A percentile compares a stretch with the other conserved stretches of the same genome.
Conservation (phyloP, 1,140 invertebrate genomes). For the Drosophila mayri region DNA sequence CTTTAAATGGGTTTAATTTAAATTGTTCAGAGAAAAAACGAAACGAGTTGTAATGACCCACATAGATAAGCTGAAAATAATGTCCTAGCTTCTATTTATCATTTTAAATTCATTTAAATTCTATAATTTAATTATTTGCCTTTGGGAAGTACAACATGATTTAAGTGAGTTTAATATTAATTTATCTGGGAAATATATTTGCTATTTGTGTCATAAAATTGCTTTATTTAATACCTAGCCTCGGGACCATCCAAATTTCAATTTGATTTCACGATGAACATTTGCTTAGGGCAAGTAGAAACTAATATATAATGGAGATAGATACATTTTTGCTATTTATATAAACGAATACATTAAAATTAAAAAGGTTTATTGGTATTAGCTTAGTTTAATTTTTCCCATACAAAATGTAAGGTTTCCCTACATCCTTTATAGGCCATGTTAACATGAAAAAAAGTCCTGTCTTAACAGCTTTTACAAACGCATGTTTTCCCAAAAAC, state of each 20-base stretch:
- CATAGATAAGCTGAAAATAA: constrained; percentile 11
- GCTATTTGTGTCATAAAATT: neutral
- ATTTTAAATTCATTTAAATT: constrained; percentile 6
- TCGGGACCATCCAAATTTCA: neutral
- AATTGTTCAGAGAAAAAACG: neutral
- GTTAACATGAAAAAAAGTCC: constrained; percentile 7
- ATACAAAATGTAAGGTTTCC: neutral
- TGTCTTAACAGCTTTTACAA: neutral
- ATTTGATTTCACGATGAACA: neutral
- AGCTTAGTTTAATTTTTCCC: neutral
- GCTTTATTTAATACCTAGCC: neutral
- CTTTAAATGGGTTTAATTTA: neutral
- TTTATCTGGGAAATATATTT: neutral
- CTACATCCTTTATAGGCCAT: neutral
- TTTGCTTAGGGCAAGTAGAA: neutral
- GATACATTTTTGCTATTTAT: neutral
- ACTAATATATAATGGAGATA: neutral
- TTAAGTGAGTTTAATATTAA: neutral
- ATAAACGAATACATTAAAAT: neutral
- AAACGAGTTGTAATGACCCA: neutral
- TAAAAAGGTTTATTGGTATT: too few species aligned
- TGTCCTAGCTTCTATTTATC: neutral
- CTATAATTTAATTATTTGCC: neutral
- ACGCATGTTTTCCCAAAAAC: neutral
- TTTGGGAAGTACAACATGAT: neutral